Evolutionary conservation across 2,797 vertebrate genomes (phyloP), one percentile per base, ranked within the genome.

Genomic region (Hippoglossus hippoglossus): DNA sequence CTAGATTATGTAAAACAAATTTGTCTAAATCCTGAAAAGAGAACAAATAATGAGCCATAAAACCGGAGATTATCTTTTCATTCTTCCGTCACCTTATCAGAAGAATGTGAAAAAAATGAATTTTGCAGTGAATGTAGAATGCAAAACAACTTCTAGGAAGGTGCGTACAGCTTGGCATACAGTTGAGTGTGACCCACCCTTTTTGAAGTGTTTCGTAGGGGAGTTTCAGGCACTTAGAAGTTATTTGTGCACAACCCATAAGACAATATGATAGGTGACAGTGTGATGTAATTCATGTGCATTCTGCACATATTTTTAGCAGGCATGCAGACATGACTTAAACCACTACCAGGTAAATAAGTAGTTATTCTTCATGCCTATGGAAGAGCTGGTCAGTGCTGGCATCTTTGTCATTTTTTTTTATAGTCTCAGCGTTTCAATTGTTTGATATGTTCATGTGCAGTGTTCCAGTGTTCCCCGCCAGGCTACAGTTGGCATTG

Each of bases 401-500:
- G 76, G 58, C 56, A 71, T 36, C 49, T 18, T 18, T 55, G 21
- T 59, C 25, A 36, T 26, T 85, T 63, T 69, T 57, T 66, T 67
- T 56, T 28, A 12, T 39, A 47, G 36, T 59, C 53, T 41, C 55
- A 52, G 21, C 2, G 39, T 79, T 62, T 54, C 55, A 61, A 57
- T 72, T 63, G 44, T 83, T 79, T 53, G 13, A 79, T 73, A 77
- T 57, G 62, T 63, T 67, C 55, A 75, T 65, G 61, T 80, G 73
- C 59, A 70, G 56, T 73, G 80, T 77, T 84, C 63, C 63, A 77
- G 7, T 80, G 56, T 28, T 58, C 19, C 24, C 69, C 80, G 81
- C 79, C 80, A 85, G 76, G 36, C 72, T 71, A 68, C 51, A 69
- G 67, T 68, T 87, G 77, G 79, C 70, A 71, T 64, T 54, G 13